Base-by-base conservation (phyloP, 2,888 invertebrate genomes). In the Sialis fuliginosa region DNA sequence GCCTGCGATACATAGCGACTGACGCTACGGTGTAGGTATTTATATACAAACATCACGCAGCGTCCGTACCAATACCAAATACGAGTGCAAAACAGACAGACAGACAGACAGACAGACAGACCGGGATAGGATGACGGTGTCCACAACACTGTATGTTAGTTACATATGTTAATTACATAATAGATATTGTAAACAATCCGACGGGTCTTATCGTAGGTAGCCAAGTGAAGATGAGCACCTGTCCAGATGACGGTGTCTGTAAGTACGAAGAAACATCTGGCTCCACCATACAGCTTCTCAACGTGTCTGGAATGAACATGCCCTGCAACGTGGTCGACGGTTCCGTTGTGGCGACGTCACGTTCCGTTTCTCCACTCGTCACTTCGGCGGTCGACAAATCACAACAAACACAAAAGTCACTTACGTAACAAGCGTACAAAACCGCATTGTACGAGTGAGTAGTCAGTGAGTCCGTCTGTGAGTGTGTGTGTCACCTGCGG, bases 271-370 rank as follows among this genome's bases (percentile, higher is more conserved):
- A 85, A 71, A 88, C 88, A 84, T 88, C 88, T 71, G 81, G 81
- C 81, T 88, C 88, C 80, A 88, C 87, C 88, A 88, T 88, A 79
- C 87, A 88, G 84, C 86, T 86, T 76, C 87, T 81, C 74, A 87
- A 76, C 62, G 86, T 81, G 71, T 88, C 88, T 72, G 88, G 88
- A 78, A 88, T 87, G 76, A 88, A 88, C 88, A 88, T 88, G 70
- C 71, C 71, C 68, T 64, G 22, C 22, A 22, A 22, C 22, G 22
- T 22, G 22, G 22, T 22, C 22, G 22, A 22, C 22, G 22, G 22
- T 22, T 22, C 22, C 22, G 22, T 22, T 22, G 22, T 22, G 62
- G 59, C 60, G 64, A 62, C 65, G 58, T 57, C 57, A 44, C 48
- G 52, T 49, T 47, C 4, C 4, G 4, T 4, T 22, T 4, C 22